These are phyloP conservation scores for Pangasius djambal DNA, from an alignment of 2,797 vertebrate species.

Conservation along the genomic window DNA sequence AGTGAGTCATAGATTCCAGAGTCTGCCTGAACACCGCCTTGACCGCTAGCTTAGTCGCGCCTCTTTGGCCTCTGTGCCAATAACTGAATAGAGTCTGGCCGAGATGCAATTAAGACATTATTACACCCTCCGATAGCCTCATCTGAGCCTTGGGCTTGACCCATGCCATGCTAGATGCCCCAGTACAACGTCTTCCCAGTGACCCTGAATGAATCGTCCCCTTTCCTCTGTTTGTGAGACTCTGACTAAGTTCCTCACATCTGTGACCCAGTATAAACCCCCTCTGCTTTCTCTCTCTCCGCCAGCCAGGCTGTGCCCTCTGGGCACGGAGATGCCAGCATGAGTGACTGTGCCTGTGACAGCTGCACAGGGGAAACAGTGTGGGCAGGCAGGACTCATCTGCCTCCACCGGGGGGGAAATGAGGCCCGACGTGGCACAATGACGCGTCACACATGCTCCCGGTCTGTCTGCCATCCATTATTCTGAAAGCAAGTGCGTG, in stretches of 20 bases:
- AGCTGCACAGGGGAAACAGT: constrained; percentile 70
- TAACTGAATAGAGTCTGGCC: constrained; percentile 69
- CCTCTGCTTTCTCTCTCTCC: constrained; percentile 32
- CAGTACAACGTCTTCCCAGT: constrained; percentile 47
- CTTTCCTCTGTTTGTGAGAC: constrained; percentile 56
- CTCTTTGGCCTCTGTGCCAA: constrained; percentile 68
- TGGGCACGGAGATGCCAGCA: constrained; percentile 65
- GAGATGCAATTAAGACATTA: constrained; percentile 75
- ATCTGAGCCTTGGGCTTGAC: constrained; percentile 49
- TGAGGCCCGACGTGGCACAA: constrained; percentile 31
- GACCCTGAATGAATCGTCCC: constrained; percentile 21
- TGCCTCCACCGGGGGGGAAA: constrained; percentile 46
- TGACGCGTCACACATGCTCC: constrained; percentile 47
- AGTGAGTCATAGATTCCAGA: constrained; percentile 72
- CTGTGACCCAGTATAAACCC: constrained; percentile 66
- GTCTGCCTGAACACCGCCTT: constrained; percentile 58
- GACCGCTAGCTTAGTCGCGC: constrained; percentile 59
- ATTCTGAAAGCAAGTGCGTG: not conserved
- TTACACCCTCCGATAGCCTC: constrained; percentile 69
- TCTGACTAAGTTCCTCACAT: constrained; percentile 61
- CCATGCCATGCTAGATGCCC: constrained; percentile 23
- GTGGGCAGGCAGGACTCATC: constrained; percentile 64
- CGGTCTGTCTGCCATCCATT: constrained; percentile 29
- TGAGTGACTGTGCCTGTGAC: constrained; percentile 71
- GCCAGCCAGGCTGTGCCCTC: constrained; percentile 56